A percentile compares a stretch with the other conserved stretches of the same genome.
phyloP scores from a whole-genome alignment of 2,113 vertebrate species.

The Microcebus griseorufus region DNA sequence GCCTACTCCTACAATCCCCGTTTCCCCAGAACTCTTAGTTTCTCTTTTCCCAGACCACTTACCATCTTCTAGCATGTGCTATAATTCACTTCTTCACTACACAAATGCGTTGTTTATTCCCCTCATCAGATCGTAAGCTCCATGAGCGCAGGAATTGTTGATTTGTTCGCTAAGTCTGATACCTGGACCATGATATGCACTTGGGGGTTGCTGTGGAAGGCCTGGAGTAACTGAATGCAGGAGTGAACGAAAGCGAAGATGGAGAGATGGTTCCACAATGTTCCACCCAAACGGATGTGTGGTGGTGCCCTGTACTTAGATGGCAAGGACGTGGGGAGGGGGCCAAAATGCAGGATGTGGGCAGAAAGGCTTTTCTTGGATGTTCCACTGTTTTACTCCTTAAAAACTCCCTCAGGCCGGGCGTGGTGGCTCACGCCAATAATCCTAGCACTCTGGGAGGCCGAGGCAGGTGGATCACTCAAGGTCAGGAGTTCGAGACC shows the following conservation, averaged over 20 bases:
- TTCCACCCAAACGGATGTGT: not conserved
- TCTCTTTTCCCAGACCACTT: not conserved
- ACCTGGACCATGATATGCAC: not conserved
- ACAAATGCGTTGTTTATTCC: not conserved
- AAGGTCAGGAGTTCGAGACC: too few relatives aligned
- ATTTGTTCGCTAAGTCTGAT: not conserved
- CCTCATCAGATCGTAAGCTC: not conserved
- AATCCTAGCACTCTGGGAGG: too few relatives aligned
- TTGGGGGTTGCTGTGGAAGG: not conserved
- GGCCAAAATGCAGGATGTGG: too few relatives aligned
- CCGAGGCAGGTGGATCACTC: too few relatives aligned
- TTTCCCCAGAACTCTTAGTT: not conserved
- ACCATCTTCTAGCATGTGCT: not conserved
- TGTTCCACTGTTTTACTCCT: not conserved
- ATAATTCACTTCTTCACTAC: not conserved
- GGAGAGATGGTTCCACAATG: not conserved
- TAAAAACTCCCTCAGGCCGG: not conserved
- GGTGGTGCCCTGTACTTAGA: not conserved
- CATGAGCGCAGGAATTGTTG: not conserved
- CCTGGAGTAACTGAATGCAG: not conserved
- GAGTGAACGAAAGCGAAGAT: not conserved
- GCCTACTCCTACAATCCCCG: accelerated
- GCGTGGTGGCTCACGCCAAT: too few relatives aligned
- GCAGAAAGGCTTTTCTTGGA: not conserved
- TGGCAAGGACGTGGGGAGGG: not conserved